Conservation (phyloP, 2,113 vertebrate species). For the Terrapene triunguis region DNA sequence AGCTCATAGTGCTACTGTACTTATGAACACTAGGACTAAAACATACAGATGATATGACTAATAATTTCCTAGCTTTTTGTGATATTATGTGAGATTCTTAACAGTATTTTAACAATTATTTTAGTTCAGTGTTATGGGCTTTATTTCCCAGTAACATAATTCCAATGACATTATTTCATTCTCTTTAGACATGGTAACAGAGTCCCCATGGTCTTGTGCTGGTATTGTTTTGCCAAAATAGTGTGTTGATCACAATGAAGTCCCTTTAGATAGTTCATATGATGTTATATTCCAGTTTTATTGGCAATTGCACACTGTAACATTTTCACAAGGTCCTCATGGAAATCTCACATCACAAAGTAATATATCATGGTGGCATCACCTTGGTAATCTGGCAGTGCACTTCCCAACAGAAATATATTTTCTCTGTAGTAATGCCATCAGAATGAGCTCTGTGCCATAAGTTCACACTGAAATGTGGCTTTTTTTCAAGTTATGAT, state of each 20-base stretch:
- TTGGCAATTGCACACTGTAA: neutral
- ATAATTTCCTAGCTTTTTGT: neutral
- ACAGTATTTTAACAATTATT: neutral
- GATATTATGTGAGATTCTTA: neutral
- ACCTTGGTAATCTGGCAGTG: neutral
- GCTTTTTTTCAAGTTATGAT: neutral
- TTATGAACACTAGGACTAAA: neutral
- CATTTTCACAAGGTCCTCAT: neutral
- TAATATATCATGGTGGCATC: rapidly evolving
- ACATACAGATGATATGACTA: neutral
- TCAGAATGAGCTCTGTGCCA: neutral
- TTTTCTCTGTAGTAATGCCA: neutral
- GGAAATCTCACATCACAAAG: neutral
- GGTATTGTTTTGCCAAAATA: neutral
- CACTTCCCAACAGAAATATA: neutral
- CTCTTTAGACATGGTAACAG: neutral
- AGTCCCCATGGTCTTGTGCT: neutral
- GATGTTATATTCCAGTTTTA: neutral
- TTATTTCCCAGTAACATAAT: neutral
- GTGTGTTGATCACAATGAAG: neutral
- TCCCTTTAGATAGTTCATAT: neutral
- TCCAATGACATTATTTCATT: neutral
- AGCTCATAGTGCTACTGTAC: neutral
- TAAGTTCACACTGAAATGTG: neutral
- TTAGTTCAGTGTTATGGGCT: neutral